A percentile compares a stretch with the other conserved stretches of the same genome.
These are phyloP conservation scores for Telenomus remus DNA, from an alignment of 1,140 invertebrate species.

Conservation along the genomic window DNA sequence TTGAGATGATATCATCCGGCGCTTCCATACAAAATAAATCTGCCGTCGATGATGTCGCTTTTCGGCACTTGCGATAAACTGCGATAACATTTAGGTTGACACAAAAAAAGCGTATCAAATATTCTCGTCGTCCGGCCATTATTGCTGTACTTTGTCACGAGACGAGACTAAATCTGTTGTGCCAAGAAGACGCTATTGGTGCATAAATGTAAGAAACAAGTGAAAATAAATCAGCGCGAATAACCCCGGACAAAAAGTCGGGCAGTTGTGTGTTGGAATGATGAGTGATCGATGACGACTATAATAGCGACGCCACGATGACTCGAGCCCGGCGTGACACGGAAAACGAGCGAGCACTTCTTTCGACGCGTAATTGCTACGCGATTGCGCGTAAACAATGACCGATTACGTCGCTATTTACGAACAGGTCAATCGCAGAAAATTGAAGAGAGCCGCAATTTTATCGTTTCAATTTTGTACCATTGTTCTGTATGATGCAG, in stretches of 20 bases:
- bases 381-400: neutral
- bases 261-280: neutral
- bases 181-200: slow-evolving; percentile 1
- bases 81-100: neutral
- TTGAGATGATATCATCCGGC: slow-evolving; percentile 3
- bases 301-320: neutral
- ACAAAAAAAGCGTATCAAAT: slow-evolving; percentile 27
- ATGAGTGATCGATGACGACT: neutral
- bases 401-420: slow-evolving; percentile 23
- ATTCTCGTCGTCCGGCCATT: slow-evolving; percentile 18
- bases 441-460: slow-evolving; percentile 44
- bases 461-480: slow-evolving; percentile 33
- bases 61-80: slow-evolving; percentile 1
- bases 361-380: slow-evolving; percentile 3
- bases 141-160: slow-evolving; percentile 40
- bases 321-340: neutral
- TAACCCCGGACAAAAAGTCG: slow-evolving; percentile 3
- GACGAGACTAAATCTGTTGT: neutral
- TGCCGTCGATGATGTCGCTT: slow-evolving; percentile 8
- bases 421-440: slow-evolving; percentile 40
- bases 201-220: slow-evolving; percentile 30
- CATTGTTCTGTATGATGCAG: slow-evolving; percentile 40
- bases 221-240: slow-evolving; percentile 41
- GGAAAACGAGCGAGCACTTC: neutral
- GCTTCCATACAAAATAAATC: slow-evolving; percentile 20